Percentiles rank a stretch among this genome's conserved stretches.
phyloP scores from a whole-genome alignment of 2,888 invertebrate species.

The Troides oblongomaculatus region DNA sequence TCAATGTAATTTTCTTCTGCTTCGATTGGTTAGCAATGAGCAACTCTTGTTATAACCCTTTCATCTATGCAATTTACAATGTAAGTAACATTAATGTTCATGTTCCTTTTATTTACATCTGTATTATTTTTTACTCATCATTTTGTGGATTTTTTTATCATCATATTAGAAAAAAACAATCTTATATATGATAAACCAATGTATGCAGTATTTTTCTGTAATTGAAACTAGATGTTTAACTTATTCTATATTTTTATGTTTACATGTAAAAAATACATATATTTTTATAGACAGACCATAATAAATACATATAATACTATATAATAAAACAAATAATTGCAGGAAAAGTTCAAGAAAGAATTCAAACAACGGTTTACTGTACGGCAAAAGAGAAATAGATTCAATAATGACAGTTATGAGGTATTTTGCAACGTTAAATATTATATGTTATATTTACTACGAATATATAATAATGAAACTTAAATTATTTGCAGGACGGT shows the following conservation, averaged over 20 bases:
- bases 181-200: neutral
- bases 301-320: neutral
- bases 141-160: neutral
- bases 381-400: constrained; percentile 68
- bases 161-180: too few relatives aligned
- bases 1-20: constrained; percentile 92
- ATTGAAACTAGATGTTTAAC: too few relatives aligned
- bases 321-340: constrained; percentile 41
- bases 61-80: constrained; percentile 93
- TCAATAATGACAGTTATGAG: constrained; percentile 72
- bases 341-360: constrained; percentile 90
- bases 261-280: too few relatives aligned
- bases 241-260: too few relatives aligned
- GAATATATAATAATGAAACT: neutral
- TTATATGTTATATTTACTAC: neutral
- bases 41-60: constrained; percentile 94
- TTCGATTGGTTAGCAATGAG: constrained; percentile 94
- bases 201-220: neutral
- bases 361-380: constrained; percentile 85
- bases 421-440: constrained; percentile 42
- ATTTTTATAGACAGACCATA: too few relatives aligned
- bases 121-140: neutral
- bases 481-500: constrained; percentile 60
- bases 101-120: neutral
- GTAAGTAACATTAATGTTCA: constrained; percentile 73